Evolutionary conservation across 2,113 vertebrate genomes (phyloP), one percentile per base, ranked within the genome.

Genomic region (Echinops telfairi): DNA sequence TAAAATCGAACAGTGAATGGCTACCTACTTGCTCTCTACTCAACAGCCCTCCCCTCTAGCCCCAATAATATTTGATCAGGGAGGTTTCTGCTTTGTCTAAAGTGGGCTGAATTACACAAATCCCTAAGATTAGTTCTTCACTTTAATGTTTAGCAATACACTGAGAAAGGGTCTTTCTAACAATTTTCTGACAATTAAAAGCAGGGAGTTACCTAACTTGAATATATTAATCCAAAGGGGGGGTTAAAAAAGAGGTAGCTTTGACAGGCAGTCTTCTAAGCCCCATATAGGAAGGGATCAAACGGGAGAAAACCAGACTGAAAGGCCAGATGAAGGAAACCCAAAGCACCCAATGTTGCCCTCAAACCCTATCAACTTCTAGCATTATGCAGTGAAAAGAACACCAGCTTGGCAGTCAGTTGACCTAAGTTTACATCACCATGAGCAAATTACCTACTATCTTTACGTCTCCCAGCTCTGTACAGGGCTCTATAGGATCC

Each of bases 221-320:
- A 60, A 75, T 29, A 27, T 40, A 85, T 79, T 79, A 83, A 93
- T 83, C 15, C 25, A 93, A 93, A 83, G 47, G 47, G 43, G n/a
- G 47, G 47, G 12, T 53, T 53, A 11, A 89, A 73, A 29, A 27
- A 19, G 31, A 89, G 62, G 62, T 58, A 47, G 40, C 40, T 77
- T 70, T 68, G 57, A 25, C 27, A 93, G n/a, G 80, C 64, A 36
- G 78, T 85, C 47, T 79, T 89, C 29, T 79, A 33, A 60, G 31
- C 23, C 53, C 31, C 25, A 38, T 29, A 14, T 7, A 27, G 6
- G 9, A 66, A 27, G 2, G 3, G 64, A 25, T 9, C 22, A 64
- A 20, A 64, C 11, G 57, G 38, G 36, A 62, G 16, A 73, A 10
- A 62, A 27, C 6, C 17, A 90, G 20, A 43, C 53, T 57, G 25